Conservation (phyloP, 2,888 invertebrate species). For the Mallateleia sp. region DNA sequence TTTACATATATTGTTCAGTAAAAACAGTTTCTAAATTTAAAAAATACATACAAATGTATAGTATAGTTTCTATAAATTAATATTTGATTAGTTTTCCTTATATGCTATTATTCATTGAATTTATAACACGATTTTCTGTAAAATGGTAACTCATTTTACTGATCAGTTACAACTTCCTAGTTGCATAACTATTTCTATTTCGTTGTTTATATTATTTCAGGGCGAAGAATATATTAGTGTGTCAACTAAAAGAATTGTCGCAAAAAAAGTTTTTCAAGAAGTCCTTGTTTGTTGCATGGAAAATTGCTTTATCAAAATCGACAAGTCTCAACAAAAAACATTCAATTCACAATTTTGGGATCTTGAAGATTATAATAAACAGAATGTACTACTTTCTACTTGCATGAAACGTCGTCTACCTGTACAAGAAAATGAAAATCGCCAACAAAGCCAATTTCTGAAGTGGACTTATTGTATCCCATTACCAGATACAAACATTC, state of each 20-base stretch:
- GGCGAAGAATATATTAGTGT: conserved; percentile 17
- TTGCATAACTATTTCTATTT: too few relatives aligned
- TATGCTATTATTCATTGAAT: too few relatives aligned
- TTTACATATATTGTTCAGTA: too few relatives aligned
- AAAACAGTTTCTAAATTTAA: too few relatives aligned
- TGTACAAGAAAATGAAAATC: conserved; percentile 19
- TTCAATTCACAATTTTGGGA: conserved; percentile 40
- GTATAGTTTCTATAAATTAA: too few relatives aligned
- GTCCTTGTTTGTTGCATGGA: conserved; percentile 14
- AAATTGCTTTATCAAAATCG: conserved; percentile 4
- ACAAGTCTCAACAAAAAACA: neutral
- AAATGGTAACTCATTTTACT: too few relatives aligned
- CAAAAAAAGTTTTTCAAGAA: neutral
- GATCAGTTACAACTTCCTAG: too few relatives aligned
- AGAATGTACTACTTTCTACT: conserved; percentile 16
- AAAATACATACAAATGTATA: too few relatives aligned
- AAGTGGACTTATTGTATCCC: conserved; percentile 34
- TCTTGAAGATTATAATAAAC: conserved; percentile 19
- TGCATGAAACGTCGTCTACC: conserved; percentile 30
- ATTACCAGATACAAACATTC: neutral
- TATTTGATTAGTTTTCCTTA: too few relatives aligned
- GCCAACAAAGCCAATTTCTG: neutral
- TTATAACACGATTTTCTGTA: too few relatives aligned
- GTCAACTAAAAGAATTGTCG: neutral
- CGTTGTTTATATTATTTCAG: neutral